Conservation (phyloP, 2,113 vertebrate genomes). For the Mellivora capensis region DNA sequence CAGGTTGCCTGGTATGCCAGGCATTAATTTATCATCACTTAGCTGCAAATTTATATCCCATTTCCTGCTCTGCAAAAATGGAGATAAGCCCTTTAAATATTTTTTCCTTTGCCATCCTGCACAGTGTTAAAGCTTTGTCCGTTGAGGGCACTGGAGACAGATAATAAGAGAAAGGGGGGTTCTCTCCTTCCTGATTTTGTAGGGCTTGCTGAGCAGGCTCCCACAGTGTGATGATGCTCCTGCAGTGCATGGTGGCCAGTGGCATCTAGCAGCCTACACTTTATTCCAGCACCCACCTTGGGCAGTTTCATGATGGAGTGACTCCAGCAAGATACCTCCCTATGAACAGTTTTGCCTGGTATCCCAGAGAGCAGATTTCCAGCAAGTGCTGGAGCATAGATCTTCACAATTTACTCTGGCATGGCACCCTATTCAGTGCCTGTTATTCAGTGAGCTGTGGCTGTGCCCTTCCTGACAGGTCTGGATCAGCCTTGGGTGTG, state of each 20-base stretch:
- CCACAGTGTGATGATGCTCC: not conserved
- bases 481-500: not conserved
- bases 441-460: not conserved
- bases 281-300: not conserved
- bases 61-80: not conserved
- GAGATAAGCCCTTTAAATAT: slow-evolving; percentile 24
- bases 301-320: not conserved
- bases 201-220: not conserved
- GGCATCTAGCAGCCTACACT: not conserved
- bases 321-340: not conserved
- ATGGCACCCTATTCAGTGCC: not conserved
- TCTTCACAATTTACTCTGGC: not conserved
- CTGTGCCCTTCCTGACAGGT: not conserved
- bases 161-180: not conserved
- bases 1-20: not conserved
- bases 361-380: not conserved
- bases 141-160: not conserved
- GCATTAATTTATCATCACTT: slow-evolving; percentile 6
- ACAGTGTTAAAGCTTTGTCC: not conserved
- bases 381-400: not conserved
- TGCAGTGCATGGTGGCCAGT: not conserved
- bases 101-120: not conserved
- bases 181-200: not conserved
- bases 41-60: not conserved
- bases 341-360: not conserved